Evolutionary conservation across 1,140 invertebrate species (phyloP).

Genomic region (Mercenaria mercenaria): DNA sequence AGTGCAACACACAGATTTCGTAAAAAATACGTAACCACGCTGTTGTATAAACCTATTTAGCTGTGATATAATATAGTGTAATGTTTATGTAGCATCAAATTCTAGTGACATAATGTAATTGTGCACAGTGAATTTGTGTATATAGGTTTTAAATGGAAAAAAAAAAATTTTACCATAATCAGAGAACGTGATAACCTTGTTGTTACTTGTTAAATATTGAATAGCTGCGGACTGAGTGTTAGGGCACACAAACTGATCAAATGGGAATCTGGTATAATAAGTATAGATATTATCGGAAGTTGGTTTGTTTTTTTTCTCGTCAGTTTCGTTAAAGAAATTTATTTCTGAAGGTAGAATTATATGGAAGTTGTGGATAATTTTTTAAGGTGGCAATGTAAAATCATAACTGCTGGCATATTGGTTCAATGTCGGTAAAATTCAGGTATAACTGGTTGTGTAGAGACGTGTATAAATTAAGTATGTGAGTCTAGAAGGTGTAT

Average conservation of each 20-base stretch:
- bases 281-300: neutral
- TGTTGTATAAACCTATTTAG: slow-evolving; percentile 99
- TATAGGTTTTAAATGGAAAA: slow-evolving; percentile 18
- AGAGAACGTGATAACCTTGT: slow-evolving; percentile 26
- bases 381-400: neutral
- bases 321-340: too few species aligned
- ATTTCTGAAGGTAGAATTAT: too few species aligned
- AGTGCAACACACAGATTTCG: slow-evolving; percentile 98
- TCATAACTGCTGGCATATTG: neutral
- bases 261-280: neutral
- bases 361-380: neutral
- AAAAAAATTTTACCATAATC: slow-evolving; percentile 29
- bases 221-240: slow-evolving; percentile 1
- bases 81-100: slow-evolving; percentile 5
- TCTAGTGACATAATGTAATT: slow-evolving; percentile 18
- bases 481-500: neutral
- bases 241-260: neutral
- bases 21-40: slow-evolving; percentile 99
- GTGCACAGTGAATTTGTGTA: slow-evolving; percentile 26
- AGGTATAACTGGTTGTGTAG: neutral
- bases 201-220: neutral
- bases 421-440: neutral
- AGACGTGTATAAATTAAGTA: neutral
- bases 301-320: too few species aligned
- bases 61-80: slow-evolving; percentile 52